Conservation (phyloP, 2,888 invertebrate genomes). For the Phengaris arion region DNA sequence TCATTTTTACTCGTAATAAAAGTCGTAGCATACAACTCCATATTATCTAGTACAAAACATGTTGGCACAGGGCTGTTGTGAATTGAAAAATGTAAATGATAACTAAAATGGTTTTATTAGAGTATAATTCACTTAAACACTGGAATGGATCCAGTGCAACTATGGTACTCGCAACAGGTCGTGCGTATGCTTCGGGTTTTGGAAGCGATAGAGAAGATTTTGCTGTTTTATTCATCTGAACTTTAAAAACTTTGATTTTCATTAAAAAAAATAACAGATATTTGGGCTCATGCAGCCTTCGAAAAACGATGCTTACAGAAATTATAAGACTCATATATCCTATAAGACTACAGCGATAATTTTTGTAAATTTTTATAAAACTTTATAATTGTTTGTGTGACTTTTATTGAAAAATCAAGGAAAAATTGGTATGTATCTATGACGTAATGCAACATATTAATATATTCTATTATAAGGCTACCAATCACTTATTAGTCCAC, state of each 20-base stretch:
- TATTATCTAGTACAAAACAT: slow-evolving; percentile 40
- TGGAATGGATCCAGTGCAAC: slow-evolving; percentile 63
- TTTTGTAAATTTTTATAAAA: no score
- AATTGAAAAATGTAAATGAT: slow-evolving; percentile 79
- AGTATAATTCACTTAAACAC: slow-evolving; percentile 68
- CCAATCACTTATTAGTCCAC: no score
- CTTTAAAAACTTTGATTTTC: background rate
- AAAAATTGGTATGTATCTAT: no score
- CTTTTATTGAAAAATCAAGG: no score
- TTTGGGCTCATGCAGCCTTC: background rate
- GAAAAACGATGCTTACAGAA: no score
- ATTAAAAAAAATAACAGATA: background rate
- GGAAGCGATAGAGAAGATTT: slow-evolving; percentile 41
- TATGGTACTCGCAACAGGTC: slow-evolving; percentile 60
- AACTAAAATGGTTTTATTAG: slow-evolving; percentile 69
- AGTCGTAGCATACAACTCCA: slow-evolving; percentile 29
- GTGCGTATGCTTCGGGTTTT: slow-evolving; percentile 50
- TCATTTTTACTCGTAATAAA: slow-evolving; percentile 31
- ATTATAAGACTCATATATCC: no score
- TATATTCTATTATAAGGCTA: no score
- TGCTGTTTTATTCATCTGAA: background rate
- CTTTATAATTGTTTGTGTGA: no score
- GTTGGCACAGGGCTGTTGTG: slow-evolving; percentile 62
- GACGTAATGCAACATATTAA: no score
- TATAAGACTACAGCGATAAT: no score